Evolutionary conservation across 2,113 vertebrate genomes (phyloP).

Genomic region (Rousettus leschenaultii): DNA sequence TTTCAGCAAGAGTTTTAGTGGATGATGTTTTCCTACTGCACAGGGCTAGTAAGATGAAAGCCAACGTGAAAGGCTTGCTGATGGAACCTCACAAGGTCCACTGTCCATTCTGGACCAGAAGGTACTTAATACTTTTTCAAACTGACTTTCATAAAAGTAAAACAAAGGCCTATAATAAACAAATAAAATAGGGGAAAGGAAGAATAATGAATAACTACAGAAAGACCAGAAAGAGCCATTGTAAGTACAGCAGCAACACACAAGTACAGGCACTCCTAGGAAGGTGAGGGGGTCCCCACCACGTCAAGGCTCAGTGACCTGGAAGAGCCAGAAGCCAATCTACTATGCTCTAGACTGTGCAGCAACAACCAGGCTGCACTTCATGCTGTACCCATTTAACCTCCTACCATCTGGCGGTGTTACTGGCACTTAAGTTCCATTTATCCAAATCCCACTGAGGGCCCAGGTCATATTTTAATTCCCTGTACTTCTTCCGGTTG

Average conservation of each 20-base stretch:
- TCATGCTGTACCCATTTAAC: rapidly evolving
- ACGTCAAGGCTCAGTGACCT: not conserved
- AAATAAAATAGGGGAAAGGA: not conserved
- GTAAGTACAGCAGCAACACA: not conserved
- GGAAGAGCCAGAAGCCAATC: not conserved
- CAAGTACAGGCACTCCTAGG: not conserved
- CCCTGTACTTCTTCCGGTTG: not conserved
- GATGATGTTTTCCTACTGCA: not conserved
- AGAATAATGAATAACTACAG: not conserved
- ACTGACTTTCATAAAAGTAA: not conserved
- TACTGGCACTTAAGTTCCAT: not conserved
- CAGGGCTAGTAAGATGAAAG: not conserved
- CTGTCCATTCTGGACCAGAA: not conserved
- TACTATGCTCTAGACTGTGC: not conserved
- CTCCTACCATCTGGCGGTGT: not conserved
- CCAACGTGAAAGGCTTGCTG: not conserved
- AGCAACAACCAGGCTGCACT: not conserved
- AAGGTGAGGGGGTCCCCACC: not conserved
- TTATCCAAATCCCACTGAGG: not conserved
- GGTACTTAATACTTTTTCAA: not conserved
- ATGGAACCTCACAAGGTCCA: not conserved
- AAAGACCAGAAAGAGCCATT: not conserved
- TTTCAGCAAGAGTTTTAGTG: not conserved
- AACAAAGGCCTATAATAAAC: slow-evolving; percentile 6
- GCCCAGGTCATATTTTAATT: not conserved